Evolutionary conservation across 2,797 vertebrate genomes (phyloP).

Genomic region (Luscinia luscinia): DNA sequence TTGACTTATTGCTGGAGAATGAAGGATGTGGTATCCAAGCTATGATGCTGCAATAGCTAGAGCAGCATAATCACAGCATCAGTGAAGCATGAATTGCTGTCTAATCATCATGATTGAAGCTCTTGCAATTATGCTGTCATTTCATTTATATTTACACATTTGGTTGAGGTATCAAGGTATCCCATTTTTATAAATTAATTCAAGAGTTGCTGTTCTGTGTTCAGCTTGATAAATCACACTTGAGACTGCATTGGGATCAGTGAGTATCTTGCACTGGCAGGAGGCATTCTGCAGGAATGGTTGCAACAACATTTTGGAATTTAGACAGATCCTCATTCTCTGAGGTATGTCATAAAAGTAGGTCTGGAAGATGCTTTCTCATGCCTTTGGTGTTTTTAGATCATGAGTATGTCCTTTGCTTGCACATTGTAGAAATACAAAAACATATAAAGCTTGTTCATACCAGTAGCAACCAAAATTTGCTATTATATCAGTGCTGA

Average conservation of each 20-base stretch:
- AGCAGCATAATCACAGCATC: background rate
- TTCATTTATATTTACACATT: slow-evolving; percentile 10
- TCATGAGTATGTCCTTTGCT: background rate
- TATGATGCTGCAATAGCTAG: background rate
- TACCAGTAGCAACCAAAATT: background rate
- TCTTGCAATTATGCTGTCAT: slow-evolving; percentile 11
- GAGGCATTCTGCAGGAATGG: background rate
- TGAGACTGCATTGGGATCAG: background rate
- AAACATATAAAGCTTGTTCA: background rate
- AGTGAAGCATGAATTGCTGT: background rate
- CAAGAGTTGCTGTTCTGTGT: background rate
- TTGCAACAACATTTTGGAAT: background rate
- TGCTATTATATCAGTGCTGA: background rate
- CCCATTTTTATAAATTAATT: background rate
- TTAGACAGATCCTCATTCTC: background rate
- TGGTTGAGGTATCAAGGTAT: background rate
- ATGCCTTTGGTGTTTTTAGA: background rate
- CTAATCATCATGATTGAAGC: slow-evolving; percentile 41
- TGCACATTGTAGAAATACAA: background rate
- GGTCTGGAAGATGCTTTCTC: background rate
- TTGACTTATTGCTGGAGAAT: background rate
- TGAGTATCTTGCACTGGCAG: background rate
- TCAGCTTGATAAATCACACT: background rate
- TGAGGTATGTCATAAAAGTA: background rate
- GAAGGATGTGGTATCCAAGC: background rate